Base-by-base conservation (phyloP, 2,888 invertebrate genomes). In the Hermaeophaga mercurialis region DNA sequence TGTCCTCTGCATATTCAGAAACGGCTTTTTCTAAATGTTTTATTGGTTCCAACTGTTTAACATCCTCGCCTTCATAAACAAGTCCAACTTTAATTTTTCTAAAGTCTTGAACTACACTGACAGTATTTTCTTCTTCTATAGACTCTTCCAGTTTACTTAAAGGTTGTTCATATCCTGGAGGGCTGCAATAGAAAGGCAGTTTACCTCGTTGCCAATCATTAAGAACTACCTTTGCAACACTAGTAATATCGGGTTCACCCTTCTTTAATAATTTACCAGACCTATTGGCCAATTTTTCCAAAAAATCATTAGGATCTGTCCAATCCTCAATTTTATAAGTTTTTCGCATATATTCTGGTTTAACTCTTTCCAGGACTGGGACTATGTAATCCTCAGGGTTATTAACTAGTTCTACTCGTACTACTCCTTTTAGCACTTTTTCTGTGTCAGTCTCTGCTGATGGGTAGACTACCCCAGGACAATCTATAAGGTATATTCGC, bases 201-300 rank as follows among this genome's bases (percentile, higher is more conserved):
- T 95, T 96, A 3, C 99, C 99, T 70, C 99, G 84, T 79, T 99
- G 98, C 91, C 96, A 99, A 78, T 99, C 99, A 80, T 99, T 99
- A 1, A 99, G 82, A 7, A 99, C 87, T 91, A 96, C 96, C 75
- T 91, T 89, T 0, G 99, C 90, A 1, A 91, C 90, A 58, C 90
- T 90, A 44, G 84, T 80, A 14, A 96, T 80, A 79, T 99, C 96
- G 7, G 99, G 95, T 74, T 99, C 97, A n/a, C 96, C 99, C 67
- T 94, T 94, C 76, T 96, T 98, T 7, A 96, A 77, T 49, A 99
- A 80, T 79, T 94, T 95, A 0, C 99, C 99, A 8, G 86, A 85
- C 63, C 90, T 85, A 45, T 84, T 82, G 0, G 97, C 96, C 68
- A 96, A 75, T 78, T 96, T 90, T 71, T 96, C 94, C 54, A 99